Evolutionary conservation across 53 echinoderm and acorn worm genomes (phyloP).

Genomic region (Stichopus horrens): DNA sequence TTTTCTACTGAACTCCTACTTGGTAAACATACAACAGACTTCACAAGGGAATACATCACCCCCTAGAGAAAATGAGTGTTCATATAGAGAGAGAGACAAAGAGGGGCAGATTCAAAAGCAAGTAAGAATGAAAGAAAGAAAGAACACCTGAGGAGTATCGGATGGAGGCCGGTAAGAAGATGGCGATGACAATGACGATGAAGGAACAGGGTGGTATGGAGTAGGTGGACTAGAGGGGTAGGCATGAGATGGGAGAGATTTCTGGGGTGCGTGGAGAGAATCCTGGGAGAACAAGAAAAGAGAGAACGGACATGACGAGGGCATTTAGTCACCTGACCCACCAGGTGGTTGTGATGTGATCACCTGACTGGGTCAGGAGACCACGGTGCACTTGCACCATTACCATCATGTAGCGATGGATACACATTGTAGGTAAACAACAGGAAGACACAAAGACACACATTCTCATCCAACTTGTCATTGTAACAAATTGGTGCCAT

Average conservation of each 20-base stretch:
- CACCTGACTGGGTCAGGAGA: not conserved
- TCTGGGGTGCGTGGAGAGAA: slow-evolving; percentile 40
- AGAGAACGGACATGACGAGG: not conserved
- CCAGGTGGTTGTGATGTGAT: not conserved
- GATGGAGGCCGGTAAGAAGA: slow-evolving; percentile 17
- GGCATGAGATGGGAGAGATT: slow-evolving; percentile 34
- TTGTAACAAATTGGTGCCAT: no score
- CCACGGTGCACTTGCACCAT: not conserved
- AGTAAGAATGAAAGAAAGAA: not conserved
- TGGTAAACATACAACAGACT: no score
- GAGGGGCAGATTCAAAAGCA: not conserved
- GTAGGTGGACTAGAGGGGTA: slow-evolving; percentile 37
- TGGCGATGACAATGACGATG: not conserved
- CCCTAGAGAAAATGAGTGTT: no score
- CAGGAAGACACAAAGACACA: no score
- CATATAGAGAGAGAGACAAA: no score
- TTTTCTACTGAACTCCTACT: no score
- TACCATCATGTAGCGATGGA: not conserved
- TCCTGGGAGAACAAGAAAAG: not conserved
- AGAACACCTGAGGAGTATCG: not conserved
- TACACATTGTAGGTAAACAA: no score
- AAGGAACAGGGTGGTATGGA: not conserved
- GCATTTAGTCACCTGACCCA: not conserved
- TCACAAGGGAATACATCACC: no score
- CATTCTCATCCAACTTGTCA: no score